Conservation (phyloP, 2,888 invertebrate genomes). For the Xanthia togata region DNA sequence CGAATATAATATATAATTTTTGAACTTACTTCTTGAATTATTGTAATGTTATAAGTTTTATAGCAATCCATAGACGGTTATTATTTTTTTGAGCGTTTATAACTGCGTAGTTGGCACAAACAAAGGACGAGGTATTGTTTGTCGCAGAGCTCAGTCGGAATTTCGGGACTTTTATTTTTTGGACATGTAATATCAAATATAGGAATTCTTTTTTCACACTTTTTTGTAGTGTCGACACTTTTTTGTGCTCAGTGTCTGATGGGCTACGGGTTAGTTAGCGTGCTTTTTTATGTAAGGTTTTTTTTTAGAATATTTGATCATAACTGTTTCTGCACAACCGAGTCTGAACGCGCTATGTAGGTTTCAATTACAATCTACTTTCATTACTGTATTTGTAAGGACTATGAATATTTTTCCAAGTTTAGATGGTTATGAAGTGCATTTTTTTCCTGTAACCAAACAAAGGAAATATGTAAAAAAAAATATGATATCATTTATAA, state of each 20-base stretch:
- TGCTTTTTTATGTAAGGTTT: too few species aligned
- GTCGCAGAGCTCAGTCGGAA: conserved; percentile 28
- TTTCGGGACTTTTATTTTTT: conserved; percentile 37
- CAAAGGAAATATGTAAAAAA: too few species aligned
- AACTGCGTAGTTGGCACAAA: conserved; percentile 42
- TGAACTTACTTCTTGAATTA: neutral
- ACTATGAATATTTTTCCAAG: neutral
- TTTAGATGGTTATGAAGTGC: too few species aligned
- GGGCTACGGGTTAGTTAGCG: neutral
- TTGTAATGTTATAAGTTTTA: conserved; percentile 9
- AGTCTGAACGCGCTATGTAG: neutral
- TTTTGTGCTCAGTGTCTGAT: conserved; percentile 7
- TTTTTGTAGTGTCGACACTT: conserved; percentile 17
- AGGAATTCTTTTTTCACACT: conserved; percentile 14
- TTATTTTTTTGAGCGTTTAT: conserved; percentile 24
- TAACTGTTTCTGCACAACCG: neutral
- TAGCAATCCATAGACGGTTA: conserved; percentile 10
- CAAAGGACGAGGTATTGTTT: conserved; percentile 42
- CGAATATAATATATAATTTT: neutral
- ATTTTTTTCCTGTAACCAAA: too few species aligned
- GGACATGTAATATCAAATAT: conserved; percentile 45
- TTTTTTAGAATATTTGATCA: neutral
- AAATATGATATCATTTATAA: neutral
- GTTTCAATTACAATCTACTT: neutral
- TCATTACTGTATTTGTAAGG: neutral